Conservation (phyloP, 2,888 invertebrate species). For the Drosophila eohydei region DNA sequence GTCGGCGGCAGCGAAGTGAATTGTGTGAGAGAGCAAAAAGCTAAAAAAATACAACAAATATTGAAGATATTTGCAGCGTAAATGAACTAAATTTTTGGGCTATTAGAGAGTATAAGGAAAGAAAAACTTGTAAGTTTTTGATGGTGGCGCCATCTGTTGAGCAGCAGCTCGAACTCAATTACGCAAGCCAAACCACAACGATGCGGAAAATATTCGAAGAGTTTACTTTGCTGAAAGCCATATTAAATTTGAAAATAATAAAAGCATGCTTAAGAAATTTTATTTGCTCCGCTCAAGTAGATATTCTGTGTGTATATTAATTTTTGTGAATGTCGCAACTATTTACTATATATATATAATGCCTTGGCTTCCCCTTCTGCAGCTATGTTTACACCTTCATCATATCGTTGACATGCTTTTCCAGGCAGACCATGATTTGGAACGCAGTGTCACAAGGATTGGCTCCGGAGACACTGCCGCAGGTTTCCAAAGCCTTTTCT, state of each 20-base stretch:
- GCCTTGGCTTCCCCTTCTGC: not conserved
- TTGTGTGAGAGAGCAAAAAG: not conserved
- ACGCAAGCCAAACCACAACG: not conserved
- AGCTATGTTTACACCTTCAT: conserved; percentile 6
- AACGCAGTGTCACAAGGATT: conserved; percentile 63
- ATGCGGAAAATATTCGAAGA: not conserved
- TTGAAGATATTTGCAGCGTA: conserved; percentile 3
- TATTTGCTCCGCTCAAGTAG: conserved; percentile 11
- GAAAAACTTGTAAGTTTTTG: conserved; percentile 13
- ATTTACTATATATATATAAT: not conserved
- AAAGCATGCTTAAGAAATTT: conserved; percentile 9
- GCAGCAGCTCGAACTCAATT: conserved; percentile 6
- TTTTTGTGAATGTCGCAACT: not conserved
- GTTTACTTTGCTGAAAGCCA: not conserved
- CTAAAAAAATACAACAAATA: not conserved
- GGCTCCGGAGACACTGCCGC: conserved; percentile 35
- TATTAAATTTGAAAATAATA: conserved; percentile 9
- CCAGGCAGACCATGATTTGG: conserved; percentile 43
- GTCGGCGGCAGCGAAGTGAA: not conserved
- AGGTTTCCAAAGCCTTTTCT: conserved; percentile 27
- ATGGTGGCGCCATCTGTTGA: conserved; percentile 37
- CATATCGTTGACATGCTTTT: not conserved
- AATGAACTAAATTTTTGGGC: conserved; percentile 9
- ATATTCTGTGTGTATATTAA: conserved; percentile 5
- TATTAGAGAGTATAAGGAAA: conserved; percentile 4